Evolutionary conservation across 2,113 vertebrate species (phyloP).

Genomic region (Sinocyclocheilus grahami): DNA sequence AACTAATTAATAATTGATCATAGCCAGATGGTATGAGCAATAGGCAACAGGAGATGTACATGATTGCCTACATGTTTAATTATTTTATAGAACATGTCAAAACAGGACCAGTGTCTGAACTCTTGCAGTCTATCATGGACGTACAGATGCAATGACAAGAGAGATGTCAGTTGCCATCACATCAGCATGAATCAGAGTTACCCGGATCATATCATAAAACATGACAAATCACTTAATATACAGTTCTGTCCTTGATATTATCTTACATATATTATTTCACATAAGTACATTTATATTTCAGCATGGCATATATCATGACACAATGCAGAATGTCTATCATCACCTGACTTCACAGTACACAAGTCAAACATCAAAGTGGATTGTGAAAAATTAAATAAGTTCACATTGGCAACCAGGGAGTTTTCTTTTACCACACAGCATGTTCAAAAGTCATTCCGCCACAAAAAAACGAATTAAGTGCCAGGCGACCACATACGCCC

Average conservation of each 20-base stretch:
- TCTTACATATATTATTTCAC: slow-evolving; percentile 55
- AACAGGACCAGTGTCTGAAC: slow-evolving; percentile 73
- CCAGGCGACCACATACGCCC: slow-evolving; percentile 69
- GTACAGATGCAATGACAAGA: slow-evolving; percentile 73
- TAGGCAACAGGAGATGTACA: slow-evolving; percentile 80
- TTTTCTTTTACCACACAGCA: slow-evolving; percentile 64
- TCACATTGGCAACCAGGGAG: slow-evolving; percentile 75
- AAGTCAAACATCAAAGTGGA: slow-evolving; percentile 57
- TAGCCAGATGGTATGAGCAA: slow-evolving; percentile 79
- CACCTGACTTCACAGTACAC: slow-evolving; percentile 61
- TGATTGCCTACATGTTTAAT: slow-evolving; percentile 81
- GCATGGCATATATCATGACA: slow-evolving; percentile 52
- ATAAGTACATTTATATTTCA: slow-evolving; percentile 52
- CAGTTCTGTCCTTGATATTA: slow-evolving; percentile 38
- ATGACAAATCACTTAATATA: slow-evolving; percentile 52
- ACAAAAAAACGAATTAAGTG: slow-evolving; percentile 60
- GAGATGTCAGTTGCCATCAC: slow-evolving; percentile 45
- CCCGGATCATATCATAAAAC: slow-evolving; percentile 34
- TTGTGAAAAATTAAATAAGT: slow-evolving; percentile 62
- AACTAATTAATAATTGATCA: slow-evolving; percentile 80
- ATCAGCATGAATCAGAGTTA: slow-evolving; percentile 34
- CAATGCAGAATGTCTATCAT: slow-evolving; percentile 51
- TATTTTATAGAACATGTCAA: slow-evolving; percentile 82
- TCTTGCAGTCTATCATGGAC: slow-evolving; percentile 65
- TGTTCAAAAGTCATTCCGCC: slow-evolving; percentile 59